Evolutionary conservation across 2,797 vertebrate species (phyloP).

Genomic region (Sciaenops ocellatus): DNA sequence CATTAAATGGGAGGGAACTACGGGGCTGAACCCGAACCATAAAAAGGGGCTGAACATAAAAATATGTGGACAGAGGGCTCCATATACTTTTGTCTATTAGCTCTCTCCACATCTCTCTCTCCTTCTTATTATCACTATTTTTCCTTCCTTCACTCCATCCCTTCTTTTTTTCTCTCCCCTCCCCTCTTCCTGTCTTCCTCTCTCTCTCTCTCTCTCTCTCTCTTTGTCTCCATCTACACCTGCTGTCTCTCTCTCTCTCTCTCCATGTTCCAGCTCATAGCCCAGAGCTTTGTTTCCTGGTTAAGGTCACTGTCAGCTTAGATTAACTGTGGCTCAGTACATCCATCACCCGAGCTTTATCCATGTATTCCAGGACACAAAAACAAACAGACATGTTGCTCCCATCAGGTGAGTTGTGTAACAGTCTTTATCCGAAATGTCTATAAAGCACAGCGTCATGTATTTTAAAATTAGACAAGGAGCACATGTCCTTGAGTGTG

Average conservation of each 20-base stretch:
- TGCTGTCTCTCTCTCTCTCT: slow-evolving; percentile 12
- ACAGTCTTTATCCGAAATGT: slow-evolving; percentile 1
- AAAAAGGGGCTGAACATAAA: neutral
- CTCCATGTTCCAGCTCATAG: slow-evolving; percentile 33
- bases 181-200: neutral
- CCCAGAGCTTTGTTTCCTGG: slow-evolving; percentile 57
- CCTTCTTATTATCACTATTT: neutral
- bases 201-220: neutral
- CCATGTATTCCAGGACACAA: slow-evolving; percentile 15
- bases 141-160: neutral
- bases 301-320: slow-evolving; percentile 69
- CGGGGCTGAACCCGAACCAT: neutral
- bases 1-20: neutral
- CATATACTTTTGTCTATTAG: neutral
- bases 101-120: neutral
- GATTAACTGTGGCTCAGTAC: slow-evolving; percentile 61
- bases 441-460: neutral
- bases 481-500: too few species aligned
- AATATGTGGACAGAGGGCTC: neutral
- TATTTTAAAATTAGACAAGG: neutral
- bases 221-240: slow-evolving; percentile 20
- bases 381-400: slow-evolving; percentile 27
- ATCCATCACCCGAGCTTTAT: slow-evolving; percentile 53
- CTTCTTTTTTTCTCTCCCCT: neutral
- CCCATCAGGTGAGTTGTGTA: slow-evolving; percentile 19